phyloP scores from a whole-genome alignment of 2,888 invertebrate genomes.

The Chymomyza caudatula region DNA sequence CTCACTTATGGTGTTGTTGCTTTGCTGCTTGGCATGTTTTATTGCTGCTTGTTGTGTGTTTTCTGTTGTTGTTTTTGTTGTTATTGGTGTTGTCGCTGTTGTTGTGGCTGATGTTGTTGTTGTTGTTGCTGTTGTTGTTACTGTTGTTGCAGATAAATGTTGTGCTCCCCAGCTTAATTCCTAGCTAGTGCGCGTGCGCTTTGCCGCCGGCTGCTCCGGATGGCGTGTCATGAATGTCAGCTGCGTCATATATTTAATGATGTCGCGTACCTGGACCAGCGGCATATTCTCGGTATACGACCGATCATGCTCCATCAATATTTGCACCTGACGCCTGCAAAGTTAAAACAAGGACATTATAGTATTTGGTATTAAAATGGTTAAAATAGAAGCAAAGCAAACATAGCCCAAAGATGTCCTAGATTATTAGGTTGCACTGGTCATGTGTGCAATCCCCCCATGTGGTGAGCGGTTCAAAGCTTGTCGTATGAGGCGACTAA shows the following conservation, averaged over 20 bases:
- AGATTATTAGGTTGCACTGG: too few relatives aligned
- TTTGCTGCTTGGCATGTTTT: slow-evolving; percentile 12
- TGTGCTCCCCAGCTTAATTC: slow-evolving; percentile 79
- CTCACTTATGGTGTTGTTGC: slow-evolving; percentile 21
- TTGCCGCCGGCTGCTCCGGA: slow-evolving; percentile 77
- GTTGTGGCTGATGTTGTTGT: slow-evolving; percentile 28
- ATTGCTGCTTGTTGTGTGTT: slow-evolving; percentile 12
- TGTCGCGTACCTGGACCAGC: slow-evolving; percentile 89
- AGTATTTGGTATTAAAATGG: background rate
- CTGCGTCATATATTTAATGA: slow-evolving; percentile 91
- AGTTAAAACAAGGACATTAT: background rate
- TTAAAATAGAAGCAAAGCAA: too few relatives aligned
- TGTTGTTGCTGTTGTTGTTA: slow-evolving; percentile 62
- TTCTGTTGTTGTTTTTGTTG: slow-evolving; percentile 30
- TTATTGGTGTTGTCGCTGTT: slow-evolving; percentile 28
- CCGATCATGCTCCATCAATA: slow-evolving; percentile 87
- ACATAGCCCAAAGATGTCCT: too few relatives aligned
- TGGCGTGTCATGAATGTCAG: slow-evolving; percentile 88
- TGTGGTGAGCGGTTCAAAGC: too few relatives aligned
- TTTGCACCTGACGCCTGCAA: slow-evolving; percentile 85
- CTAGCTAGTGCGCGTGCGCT: slow-evolving; percentile 78
- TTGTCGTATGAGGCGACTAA: too few relatives aligned
- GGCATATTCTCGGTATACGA: slow-evolving; percentile 86
- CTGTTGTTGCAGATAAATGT: slow-evolving; percentile 71
- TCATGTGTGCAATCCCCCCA: too few relatives aligned